A percentile compares a stretch with the other conserved stretches of the same genome.
phyloP scores from a whole-genome alignment of 1,140 invertebrate genomes.

The Druon quercuslanigerum region DNA sequence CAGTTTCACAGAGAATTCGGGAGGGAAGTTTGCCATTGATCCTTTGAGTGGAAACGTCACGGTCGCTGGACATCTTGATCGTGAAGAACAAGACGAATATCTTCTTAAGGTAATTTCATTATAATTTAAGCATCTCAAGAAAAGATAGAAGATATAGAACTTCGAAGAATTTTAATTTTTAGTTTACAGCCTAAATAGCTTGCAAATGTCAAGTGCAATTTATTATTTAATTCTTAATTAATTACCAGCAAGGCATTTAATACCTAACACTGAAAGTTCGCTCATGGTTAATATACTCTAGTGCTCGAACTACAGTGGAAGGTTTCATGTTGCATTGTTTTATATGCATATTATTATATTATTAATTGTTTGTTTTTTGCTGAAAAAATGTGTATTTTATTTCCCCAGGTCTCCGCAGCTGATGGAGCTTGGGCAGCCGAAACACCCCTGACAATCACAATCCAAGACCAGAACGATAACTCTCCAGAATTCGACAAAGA shows the following conservation, averaged over 20 bases:
- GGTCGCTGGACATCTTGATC: conserved; percentile 87
- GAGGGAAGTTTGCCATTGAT: conserved; percentile 93
- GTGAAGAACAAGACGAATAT: conserved; percentile 94
- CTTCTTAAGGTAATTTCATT: conserved; percentile 79
- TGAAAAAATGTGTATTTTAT: neutral
- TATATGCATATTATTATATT: neutral
- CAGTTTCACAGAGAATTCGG: conserved; percentile 90
- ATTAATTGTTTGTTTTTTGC: neutral
- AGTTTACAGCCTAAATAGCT: too few relatives aligned
- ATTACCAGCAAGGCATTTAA: too few relatives aligned
- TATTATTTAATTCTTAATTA: too few relatives aligned
- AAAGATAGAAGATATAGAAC: too few relatives aligned
- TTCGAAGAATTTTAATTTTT: too few relatives aligned
- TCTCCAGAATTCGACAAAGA: conserved; percentile 92
- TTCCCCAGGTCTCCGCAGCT: conserved; percentile 81
- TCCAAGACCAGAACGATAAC: conserved; percentile 97
- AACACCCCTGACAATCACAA: conserved; percentile 92
- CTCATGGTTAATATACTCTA: too few relatives aligned
- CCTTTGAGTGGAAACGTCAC: conserved; percentile 92
- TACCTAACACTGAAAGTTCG: too few relatives aligned
- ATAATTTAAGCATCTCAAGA: too few relatives aligned
- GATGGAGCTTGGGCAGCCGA: conserved; percentile 93
- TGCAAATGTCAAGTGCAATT: too few relatives aligned
- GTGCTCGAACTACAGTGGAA: too few relatives aligned
- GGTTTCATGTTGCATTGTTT: too few relatives aligned